Conservation (phyloP, 2,888 invertebrate genomes). For the Meliscaeva auricollis region DNA sequence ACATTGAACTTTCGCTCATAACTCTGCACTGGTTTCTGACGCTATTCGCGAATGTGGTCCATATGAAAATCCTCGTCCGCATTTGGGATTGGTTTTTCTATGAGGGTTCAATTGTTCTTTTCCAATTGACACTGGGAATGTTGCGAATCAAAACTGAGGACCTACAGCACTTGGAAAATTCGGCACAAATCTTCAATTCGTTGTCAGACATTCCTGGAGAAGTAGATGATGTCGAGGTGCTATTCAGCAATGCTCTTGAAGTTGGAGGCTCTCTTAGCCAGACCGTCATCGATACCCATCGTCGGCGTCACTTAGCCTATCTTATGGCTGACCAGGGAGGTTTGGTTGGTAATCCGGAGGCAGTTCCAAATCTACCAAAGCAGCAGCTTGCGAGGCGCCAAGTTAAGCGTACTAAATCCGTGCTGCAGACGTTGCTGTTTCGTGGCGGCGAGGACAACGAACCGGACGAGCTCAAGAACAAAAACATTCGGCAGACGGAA, state of each 20-base stretch:
- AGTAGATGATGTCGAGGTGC: conserved; percentile 92
- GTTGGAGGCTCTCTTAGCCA: conserved; percentile 93
- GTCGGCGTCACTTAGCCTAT: conserved; percentile 96
- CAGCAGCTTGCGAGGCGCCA: conserved; percentile 94
- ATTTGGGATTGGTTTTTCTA: conserved; percentile 99
- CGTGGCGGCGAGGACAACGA: conserved; percentile 88
- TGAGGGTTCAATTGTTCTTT: conserved; percentile 97
- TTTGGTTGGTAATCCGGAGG: conserved; percentile 95
- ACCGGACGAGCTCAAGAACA: conserved; percentile 94
- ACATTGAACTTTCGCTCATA: conserved; percentile 97
- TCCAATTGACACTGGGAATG: conserved; percentile 97
- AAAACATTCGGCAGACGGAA: conserved; percentile 99
- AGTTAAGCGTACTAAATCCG: conserved; percentile 95
- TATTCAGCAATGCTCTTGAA: conserved; percentile 90
- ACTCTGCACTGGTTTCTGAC: conserved; percentile 99
- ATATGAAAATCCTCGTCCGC: conserved; percentile 95
- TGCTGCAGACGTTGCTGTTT: conserved; percentile 94
- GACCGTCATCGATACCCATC: conserved; percentile 90
- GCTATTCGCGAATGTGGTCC: conserved; percentile 97
- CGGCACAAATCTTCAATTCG: conserved; percentile 98
- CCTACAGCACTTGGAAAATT: conserved; percentile 94
- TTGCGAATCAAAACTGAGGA: conserved; percentile 94
- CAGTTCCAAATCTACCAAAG: conserved; percentile 95
- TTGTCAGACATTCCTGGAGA: conserved; percentile 97
- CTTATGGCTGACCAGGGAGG: conserved; percentile 98